Percentiles rank a stretch among this genome's conserved stretches.
These are phyloP conservation scores for Chamaea fasciata DNA, from an alignment of 2,113 vertebrate species.

Conservation along the genomic window DNA sequence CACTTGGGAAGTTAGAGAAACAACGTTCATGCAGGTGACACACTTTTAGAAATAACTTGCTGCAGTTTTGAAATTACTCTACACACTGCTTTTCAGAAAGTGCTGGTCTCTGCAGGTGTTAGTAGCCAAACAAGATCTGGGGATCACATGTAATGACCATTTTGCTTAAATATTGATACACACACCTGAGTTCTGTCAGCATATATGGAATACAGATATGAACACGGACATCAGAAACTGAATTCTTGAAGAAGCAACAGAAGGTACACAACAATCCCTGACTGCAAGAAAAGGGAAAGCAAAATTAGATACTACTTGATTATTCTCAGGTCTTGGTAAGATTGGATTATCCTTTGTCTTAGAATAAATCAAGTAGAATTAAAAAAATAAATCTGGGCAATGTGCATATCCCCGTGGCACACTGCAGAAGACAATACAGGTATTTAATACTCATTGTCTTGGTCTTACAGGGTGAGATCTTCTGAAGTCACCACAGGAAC, in stretches of 20 bases:
- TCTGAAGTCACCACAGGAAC: background rate
- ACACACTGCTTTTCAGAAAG: background rate
- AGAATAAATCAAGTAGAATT: background rate
- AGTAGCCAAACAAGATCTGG: background rate
- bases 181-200: background rate
- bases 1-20: background rate
- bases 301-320: background rate
- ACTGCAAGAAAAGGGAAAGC: background rate
- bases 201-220: background rate
- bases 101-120: background rate
- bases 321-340: background rate
- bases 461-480: fast-evolving
- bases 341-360: background rate
- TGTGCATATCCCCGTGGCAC: background rate
- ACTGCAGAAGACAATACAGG: background rate
- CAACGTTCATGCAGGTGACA: background rate
- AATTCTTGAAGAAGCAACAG: background rate
- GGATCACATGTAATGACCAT: background rate
- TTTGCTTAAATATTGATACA: background rate
- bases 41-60: background rate
- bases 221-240: background rate
- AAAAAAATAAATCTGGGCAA: background rate
- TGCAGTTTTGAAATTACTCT: background rate
- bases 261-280: fast-evolving
- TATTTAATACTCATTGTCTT: background rate